A percentile compares a stretch with the other conserved stretches of the same genome.
Evolutionary conservation across 1,140 invertebrate species (phyloP).

Genomic region (Prorops nasuta): DNA sequence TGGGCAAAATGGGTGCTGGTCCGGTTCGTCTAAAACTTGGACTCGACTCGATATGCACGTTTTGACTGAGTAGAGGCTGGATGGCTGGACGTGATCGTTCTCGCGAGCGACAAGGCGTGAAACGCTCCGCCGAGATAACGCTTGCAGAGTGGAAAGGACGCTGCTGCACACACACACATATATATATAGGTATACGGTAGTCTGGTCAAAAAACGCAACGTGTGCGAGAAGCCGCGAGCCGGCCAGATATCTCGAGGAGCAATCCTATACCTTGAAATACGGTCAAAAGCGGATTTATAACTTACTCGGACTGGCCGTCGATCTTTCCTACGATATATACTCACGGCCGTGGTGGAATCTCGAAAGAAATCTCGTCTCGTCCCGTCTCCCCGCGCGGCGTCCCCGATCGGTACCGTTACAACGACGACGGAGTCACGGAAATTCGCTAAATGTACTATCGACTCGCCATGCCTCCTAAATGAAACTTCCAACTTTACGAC

Average conservation of each 20-base stretch:
- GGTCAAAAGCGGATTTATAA: slow-evolving; percentile 6
- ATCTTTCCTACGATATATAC: not conserved
- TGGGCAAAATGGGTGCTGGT: too few relatives aligned
- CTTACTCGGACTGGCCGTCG: not conserved
- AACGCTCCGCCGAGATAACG: slow-evolving; percentile 32
- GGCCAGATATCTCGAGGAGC: not conserved
- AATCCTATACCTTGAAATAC: slow-evolving; percentile 10
- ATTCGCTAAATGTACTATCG: too few relatives aligned
- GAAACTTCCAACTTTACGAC: too few relatives aligned
- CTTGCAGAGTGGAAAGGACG: slow-evolving; percentile 34
- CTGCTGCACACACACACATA: too few relatives aligned
- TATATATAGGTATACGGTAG: too few relatives aligned
- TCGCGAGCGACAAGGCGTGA: slow-evolving; percentile 28
- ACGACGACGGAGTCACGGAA: not conserved
- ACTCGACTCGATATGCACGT: slow-evolving; percentile 24
- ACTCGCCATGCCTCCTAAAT: too few relatives aligned
- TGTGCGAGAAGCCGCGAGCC: not conserved
- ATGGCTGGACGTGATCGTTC: slow-evolving; percentile 26
- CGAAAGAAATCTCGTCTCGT: too few relatives aligned
- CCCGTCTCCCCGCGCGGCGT: too few relatives aligned
- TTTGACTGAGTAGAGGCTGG: slow-evolving; percentile 19
- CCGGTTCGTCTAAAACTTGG: slow-evolving; percentile 13
- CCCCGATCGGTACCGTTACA: not conserved
- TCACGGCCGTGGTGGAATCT: too few relatives aligned
- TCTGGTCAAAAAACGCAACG: slow-evolving; percentile 3